A percentile compares a stretch with the other conserved stretches of the same genome.
Conservation (phyloP, 2,888 invertebrate genomes). For the Leptinotarsa haldemani region DNA sequence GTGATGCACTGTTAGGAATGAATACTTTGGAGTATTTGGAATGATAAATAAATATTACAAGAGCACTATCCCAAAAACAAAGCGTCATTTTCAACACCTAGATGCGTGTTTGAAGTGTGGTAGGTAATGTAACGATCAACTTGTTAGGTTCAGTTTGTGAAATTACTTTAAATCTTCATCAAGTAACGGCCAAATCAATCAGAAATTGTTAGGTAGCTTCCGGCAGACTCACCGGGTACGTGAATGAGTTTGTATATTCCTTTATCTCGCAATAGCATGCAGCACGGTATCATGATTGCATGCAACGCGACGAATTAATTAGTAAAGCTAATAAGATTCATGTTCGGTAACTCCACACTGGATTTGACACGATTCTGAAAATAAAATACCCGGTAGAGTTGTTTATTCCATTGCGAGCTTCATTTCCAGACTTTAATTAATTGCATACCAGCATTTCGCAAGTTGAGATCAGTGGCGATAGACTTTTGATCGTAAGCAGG, state of each 20-base stretch:
- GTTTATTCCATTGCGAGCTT: not conserved
- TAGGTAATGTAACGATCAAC: too few relatives aligned
- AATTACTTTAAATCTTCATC: too few relatives aligned
- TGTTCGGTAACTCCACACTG: slow-evolving; percentile 2
- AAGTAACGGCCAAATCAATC: too few relatives aligned
- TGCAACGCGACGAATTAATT: slow-evolving; percentile 28
- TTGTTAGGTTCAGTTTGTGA: too few relatives aligned
- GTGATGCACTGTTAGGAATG: too few relatives aligned
- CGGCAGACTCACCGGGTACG: slow-evolving; percentile 1
- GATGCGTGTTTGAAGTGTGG: too few relatives aligned
- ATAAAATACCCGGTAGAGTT: not conserved
- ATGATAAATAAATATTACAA: too few relatives aligned
- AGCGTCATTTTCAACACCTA: too few relatives aligned
- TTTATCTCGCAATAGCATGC: slow-evolving; percentile 21
- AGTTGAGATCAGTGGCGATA: not conserved
- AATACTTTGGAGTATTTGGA: too few relatives aligned
- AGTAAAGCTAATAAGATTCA: slow-evolving; percentile 22
- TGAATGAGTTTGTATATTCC: slow-evolving; percentile 2
- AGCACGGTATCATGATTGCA: slow-evolving; percentile 24
- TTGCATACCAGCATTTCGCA: not conserved
- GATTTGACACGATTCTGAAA: slow-evolving; percentile 9
- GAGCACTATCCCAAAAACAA: too few relatives aligned
- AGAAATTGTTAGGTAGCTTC: not conserved
- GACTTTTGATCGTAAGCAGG: too few relatives aligned
- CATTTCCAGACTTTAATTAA: not conserved